Evolutionary conservation across 2,797 vertebrate genomes (phyloP).

Genomic region (Sardinella longiceps): DNA sequence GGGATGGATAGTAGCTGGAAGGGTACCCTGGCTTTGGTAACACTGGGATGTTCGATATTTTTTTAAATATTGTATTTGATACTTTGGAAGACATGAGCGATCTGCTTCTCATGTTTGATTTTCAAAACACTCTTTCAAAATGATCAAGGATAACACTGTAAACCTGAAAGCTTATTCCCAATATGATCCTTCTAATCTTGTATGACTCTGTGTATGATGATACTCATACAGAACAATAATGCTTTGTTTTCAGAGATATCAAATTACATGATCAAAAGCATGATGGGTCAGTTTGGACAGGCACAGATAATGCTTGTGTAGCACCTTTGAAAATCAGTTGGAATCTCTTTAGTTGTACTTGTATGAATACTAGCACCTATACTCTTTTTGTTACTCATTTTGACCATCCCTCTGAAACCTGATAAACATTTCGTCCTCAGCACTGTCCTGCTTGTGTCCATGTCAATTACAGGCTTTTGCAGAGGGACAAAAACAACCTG

Average conservation of each 20-base stretch:
- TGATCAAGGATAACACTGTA: too few species aligned
- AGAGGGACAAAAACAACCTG: constrained; percentile 88
- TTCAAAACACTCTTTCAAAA: too few species aligned
- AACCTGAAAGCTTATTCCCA: too few species aligned
- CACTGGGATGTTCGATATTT: not conserved
- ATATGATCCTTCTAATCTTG: not conserved
- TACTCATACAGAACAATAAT: not conserved
- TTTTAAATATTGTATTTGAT: too few species aligned
- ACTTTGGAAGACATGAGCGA: too few species aligned
- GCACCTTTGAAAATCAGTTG: not conserved
- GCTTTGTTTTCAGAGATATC: not conserved
- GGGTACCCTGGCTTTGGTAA: not conserved
- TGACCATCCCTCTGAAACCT: not conserved
- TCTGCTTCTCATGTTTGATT: too few species aligned
- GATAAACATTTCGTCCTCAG: not conserved
- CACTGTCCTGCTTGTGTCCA: not conserved
- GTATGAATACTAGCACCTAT: not conserved
- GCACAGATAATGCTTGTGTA: not conserved
- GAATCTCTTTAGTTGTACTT: not conserved
- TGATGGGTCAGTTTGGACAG: not conserved
- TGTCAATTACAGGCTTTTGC: constrained; percentile 75
- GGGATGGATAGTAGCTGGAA: not conserved
- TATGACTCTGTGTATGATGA: not conserved
- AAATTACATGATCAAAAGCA: not conserved
- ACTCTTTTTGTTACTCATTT: not conserved